phyloP scores from a whole-genome alignment of 2,797 vertebrate genomes.

The Graptemys geographica region DNA sequence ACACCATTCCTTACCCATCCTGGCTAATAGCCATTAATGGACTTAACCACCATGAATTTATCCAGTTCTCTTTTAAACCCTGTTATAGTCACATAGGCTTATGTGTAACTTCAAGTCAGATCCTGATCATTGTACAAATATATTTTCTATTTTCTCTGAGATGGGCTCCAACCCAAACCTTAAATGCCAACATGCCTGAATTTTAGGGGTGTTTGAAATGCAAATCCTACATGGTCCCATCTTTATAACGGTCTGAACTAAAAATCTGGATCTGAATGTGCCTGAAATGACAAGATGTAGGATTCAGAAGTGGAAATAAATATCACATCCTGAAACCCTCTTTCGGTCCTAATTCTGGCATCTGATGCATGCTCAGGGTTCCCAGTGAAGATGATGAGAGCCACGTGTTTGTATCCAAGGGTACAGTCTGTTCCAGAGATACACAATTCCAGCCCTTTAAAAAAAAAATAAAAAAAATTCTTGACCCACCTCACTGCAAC shows the following conservation, averaged over 20 bases:
- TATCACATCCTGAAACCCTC: neutral
- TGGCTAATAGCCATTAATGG: no score
- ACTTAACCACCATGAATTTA: no score
- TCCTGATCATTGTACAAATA: neutral
- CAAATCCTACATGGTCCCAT: neutral
- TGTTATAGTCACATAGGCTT: neutral
- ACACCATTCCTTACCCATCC: no score
- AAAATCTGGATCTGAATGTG: neutral
- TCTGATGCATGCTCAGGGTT: neutral
- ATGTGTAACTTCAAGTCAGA: neutral
- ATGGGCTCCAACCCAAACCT: neutral
- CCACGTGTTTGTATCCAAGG: neutral
- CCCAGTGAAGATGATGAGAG: neutral
- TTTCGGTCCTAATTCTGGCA: neutral
- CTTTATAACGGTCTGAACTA: neutral
- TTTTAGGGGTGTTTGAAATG: neutral
- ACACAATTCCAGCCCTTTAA: neutral
- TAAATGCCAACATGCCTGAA: accelerated
- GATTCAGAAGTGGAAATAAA: neutral
- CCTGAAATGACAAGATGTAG: neutral
- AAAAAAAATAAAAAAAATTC: neutral
- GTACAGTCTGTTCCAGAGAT: neutral
- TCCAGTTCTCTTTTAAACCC: no score
- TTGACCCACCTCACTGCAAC: neutral
- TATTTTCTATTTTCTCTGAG: neutral